phyloP scores from a whole-genome alignment of 2,113 vertebrate genomes.

The Pontoporia blainvillei region DNA sequence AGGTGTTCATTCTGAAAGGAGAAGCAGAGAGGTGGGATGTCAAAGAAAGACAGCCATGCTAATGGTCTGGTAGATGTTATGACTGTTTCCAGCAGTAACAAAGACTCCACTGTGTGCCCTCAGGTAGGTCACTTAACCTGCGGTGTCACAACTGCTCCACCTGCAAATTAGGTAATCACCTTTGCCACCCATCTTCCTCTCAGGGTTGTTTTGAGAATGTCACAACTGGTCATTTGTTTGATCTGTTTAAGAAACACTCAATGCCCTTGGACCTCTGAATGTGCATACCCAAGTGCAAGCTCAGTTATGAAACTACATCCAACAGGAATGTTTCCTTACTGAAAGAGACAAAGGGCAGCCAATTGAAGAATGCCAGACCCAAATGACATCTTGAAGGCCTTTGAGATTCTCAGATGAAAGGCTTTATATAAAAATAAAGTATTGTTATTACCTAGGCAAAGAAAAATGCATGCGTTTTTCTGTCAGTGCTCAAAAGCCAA shows the following conservation, averaged over 20 bases:
- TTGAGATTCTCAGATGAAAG: constrained; percentile 72
- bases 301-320: constrained; percentile 43
- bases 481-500: constrained; percentile 64
- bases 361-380: constrained; percentile 66
- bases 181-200: constrained; percentile 65
- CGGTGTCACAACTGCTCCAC: constrained; percentile 57
- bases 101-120: constrained; percentile 26
- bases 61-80: background rate
- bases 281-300: background rate
- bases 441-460: constrained; percentile 71
- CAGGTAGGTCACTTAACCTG: constrained; percentile 46
- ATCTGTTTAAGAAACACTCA: constrained; percentile 53
- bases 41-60: background rate
- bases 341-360: constrained; percentile 67
- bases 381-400: constrained; percentile 60
- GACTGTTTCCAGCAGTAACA: constrained; percentile 23
- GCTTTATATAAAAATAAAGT: constrained; percentile 69
- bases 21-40: background rate
- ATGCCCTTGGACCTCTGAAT: constrained; percentile 65
- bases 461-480: constrained; percentile 68
- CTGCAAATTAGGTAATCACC: constrained; percentile 53
- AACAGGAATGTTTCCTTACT: constrained; percentile 58
- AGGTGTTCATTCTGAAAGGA: background rate
- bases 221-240: constrained; percentile 56
- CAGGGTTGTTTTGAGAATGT: constrained; percentile 57